Evolutionary conservation across 2,888 invertebrate species (phyloP).

Genomic region (Homarus gammarus): DNA sequence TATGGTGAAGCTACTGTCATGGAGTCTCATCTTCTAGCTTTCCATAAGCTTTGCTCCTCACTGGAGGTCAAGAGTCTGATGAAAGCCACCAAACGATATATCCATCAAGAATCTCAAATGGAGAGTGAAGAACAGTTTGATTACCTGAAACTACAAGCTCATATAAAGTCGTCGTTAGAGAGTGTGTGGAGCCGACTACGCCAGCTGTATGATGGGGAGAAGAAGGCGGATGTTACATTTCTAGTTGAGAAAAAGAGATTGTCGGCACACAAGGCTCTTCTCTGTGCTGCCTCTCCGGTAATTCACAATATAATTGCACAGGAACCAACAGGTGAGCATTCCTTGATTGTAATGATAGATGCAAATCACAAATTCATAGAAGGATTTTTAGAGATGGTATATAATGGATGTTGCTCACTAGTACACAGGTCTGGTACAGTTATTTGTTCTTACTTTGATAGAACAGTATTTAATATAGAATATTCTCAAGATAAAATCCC

Average conservation of each 20-base stretch:
- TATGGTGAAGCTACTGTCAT: neutral
- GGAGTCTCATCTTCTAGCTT: neutral
- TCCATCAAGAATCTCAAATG: neutral
- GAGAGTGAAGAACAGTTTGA: too few relatives aligned
- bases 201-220: neutral
- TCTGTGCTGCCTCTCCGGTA: neutral
- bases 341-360: neutral
- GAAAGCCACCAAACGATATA: neutral
- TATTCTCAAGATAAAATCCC: neutral
- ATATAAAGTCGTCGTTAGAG: neutral
- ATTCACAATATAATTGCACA: neutral
- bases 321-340: neutral
- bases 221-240: neutral
- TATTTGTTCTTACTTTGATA: conserved; percentile 7
- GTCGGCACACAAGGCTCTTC: neutral
- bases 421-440: too few relatives aligned
- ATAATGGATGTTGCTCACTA: neutral
- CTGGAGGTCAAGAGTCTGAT: neutral
- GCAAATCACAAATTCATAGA: neutral
- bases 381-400: neutral
- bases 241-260: conserved; percentile 2
- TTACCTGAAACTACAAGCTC: neutral
- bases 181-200: neutral
- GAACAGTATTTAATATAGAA: neutral
- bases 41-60: neutral